Evolutionary conservation across 2,888 invertebrate genomes (phyloP), one percentile per base, ranked within the genome.

Genomic region (Drosophila rubida): DNA sequence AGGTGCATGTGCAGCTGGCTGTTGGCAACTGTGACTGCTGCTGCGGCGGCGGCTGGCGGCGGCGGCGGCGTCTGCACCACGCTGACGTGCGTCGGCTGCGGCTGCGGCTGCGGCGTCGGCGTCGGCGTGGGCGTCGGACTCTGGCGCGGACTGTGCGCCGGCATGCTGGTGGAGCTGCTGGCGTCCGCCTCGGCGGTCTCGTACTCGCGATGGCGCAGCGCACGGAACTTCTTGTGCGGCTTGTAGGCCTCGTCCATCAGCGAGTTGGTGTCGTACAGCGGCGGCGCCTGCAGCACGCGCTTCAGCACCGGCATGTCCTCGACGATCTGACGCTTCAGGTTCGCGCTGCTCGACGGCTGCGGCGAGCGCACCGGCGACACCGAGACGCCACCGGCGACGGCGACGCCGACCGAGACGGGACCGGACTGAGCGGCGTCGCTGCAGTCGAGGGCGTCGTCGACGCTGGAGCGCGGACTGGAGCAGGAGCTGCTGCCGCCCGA

Each of bases 161-260:
- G 72, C 57, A 78, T 72, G 75, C 78, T 80, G 5, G 97, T 84
- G 1, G 90, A 89, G 44, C 90, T 89, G 80, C 89, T 89, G 45
- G 93, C 92, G 64, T 95, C 95, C 0, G 95, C 94, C 85, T 95
- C 95, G 2, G 96, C 96, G 7, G 88, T 84, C 88, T 96, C 96
- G 42, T 95, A 96, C 90, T 97, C 96, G 81, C 96, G 96, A 69
- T 94, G 93, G 23, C 96, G 93, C 90, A 97, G 93, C 2, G 97
- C 97, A 44, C 98, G 95, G 94, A 98, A 98, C 92, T 98, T 98
- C 92, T 98, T 98, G 93, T 98, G 98, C 68, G 97, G 97, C 91
- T 97, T 97, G 93, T 98, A 98, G 13, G 97, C 97, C 92, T 97
- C 97, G 91, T 97, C 97, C 97, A 98, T 97, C 61, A 98, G 92